phyloP scores from a whole-genome alignment of 2,888 invertebrate genomes.

The Sialis fuliginosa region DNA sequence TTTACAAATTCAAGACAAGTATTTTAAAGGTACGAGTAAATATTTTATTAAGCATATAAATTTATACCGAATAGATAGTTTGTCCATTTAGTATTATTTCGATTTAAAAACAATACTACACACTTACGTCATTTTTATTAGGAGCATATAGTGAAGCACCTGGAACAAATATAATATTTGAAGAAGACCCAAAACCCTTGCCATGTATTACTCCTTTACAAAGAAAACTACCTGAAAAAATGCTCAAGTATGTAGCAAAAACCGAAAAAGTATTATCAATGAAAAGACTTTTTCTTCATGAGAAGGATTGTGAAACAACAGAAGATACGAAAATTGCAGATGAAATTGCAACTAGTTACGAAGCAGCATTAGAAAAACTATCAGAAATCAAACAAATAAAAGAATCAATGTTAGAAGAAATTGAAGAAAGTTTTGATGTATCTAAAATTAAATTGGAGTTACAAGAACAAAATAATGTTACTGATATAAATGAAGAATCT shows the following conservation, averaged over 20 bases:
- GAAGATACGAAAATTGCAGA: neutral
- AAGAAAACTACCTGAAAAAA: neutral
- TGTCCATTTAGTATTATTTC: too few relatives aligned
- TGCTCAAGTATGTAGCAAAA: conserved; percentile 2
- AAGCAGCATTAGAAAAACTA: neutral
- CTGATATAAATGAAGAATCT: too few relatives aligned
- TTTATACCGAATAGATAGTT: too few relatives aligned
- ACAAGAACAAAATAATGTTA: neutral
- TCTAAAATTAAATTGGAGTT: neutral
- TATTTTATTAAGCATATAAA: too few relatives aligned
- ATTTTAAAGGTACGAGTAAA: neutral
- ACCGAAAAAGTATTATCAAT: conserved; percentile 2
- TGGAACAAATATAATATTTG: conserved; percentile 60
- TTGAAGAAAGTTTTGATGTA: neutral
- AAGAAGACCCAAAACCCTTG: conserved; percentile 32
- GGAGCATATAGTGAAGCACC: conserved; percentile 49
- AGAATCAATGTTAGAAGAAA: neutral
- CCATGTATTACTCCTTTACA: neutral
- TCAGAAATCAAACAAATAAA: neutral
- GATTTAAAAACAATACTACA: neutral
- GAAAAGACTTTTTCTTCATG: conserved; percentile 1
- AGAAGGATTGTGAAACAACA: neutral
- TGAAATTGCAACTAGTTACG: neutral
- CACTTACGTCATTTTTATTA: conserved; percentile 21
- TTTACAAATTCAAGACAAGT: neutral